Evolutionary conservation across 2,113 vertebrate species (phyloP).

Genomic region (Copsychus sechellarum): DNA sequence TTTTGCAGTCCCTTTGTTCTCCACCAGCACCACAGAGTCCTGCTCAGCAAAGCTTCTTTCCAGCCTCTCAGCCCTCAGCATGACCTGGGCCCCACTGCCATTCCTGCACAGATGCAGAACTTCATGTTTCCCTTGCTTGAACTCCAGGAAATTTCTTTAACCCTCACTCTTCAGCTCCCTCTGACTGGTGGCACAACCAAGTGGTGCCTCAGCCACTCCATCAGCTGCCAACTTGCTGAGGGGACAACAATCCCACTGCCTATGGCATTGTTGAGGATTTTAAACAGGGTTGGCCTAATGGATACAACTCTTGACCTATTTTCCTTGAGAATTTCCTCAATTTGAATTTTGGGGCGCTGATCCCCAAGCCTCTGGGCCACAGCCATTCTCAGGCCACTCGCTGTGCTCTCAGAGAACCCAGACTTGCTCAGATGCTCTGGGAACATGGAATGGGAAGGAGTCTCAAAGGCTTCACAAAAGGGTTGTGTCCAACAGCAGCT

Average conservation of each 20-base stretch:
- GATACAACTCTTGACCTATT: not conserved
- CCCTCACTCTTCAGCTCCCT: not conserved
- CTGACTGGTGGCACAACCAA: not conserved
- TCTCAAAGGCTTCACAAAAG: too few species aligned
- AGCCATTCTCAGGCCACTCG: too few species aligned
- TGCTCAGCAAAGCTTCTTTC: not conserved
- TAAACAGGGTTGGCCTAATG: not conserved
- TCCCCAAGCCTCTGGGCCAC: too few species aligned
- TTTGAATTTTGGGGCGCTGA: too few species aligned
- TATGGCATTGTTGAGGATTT: not conserved
- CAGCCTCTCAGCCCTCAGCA: too few species aligned
- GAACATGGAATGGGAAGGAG: too few species aligned
- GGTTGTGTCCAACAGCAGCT: too few species aligned
- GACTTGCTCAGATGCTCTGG: too few species aligned
- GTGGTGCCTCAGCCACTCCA: too few species aligned
- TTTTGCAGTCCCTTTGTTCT: not conserved
- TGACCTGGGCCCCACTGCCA: not conserved
- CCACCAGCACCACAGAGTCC: not conserved
- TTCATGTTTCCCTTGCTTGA: not conserved
- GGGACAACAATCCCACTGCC: not conserved
- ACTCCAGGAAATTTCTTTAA: not conserved
- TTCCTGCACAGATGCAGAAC: not conserved
- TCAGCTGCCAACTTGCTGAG: not conserved
- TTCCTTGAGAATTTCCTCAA: not conserved
- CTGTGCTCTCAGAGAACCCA: too few species aligned